Evolutionary conservation across 2,113 vertebrate species (phyloP).

Genomic region (Thomomys bottae): DNA sequence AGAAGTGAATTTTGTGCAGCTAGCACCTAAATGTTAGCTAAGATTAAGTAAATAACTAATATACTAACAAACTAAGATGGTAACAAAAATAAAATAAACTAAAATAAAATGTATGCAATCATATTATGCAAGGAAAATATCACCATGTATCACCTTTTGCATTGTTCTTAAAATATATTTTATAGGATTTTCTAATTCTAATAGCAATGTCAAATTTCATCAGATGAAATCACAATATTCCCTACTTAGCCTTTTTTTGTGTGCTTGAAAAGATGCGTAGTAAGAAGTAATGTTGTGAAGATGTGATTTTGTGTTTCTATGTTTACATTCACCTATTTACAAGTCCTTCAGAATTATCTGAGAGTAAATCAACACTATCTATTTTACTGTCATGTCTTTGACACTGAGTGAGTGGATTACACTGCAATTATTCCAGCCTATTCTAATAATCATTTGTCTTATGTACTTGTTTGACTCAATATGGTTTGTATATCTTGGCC

Average conservation of each 20-base stretch:
- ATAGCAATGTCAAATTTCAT: background rate
- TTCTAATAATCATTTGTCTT: conserved; percentile 74
- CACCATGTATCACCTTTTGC: rapidly evolving
- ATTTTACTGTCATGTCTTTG: conserved; percentile 69
- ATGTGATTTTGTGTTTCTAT: conserved; percentile 44
- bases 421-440: background rate
- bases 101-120: background rate
- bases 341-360: conserved; percentile 57
- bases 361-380: conserved; percentile 59
- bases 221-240: background rate
- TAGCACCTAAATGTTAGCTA: background rate
- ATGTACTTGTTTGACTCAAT: conserved; percentile 75
- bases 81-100: background rate
- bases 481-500: conserved; percentile 74
- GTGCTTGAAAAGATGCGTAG: background rate
- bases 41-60: background rate
- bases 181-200: background rate
- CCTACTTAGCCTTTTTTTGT: background rate
- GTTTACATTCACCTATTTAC: conserved; percentile 17
- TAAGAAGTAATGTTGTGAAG: conserved; percentile 28
- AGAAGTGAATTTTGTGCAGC: background rate
- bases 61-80: background rate
- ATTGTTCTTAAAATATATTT: conserved; percentile 5
- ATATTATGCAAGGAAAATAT: background rate
- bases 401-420: conserved; percentile 35